Evolutionary conservation across 2,113 vertebrate genomes (phyloP).

Genomic region (Pipra filicauda): DNA sequence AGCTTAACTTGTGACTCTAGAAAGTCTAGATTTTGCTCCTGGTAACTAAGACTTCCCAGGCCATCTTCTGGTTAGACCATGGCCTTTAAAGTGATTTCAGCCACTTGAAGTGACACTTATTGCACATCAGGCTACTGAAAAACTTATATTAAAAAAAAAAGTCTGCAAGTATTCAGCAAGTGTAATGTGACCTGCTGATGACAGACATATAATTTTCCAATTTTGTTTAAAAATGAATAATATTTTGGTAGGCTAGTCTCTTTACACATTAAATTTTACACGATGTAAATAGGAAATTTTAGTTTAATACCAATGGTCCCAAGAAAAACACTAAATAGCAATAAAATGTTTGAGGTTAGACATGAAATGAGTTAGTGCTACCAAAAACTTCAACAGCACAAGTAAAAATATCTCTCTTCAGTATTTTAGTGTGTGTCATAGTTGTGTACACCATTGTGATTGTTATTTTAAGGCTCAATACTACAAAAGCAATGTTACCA

Average conservation of each 20-base stretch:
- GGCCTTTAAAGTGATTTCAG: not conserved
- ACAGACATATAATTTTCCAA: constrained; percentile 40
- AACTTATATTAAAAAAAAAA: not conserved
- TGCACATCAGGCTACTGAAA: not conserved
- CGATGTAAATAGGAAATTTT: constrained; percentile 59
- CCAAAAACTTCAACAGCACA: constrained; percentile 24
- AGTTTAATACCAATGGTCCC: constrained; percentile 52
- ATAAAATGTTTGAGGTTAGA: constrained; percentile 60
- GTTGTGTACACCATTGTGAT: not conserved
- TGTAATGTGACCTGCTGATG: not conserved
- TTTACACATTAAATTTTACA: constrained; percentile 58
- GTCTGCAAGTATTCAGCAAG: constrained; percentile 8
- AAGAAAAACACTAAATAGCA: constrained; percentile 65
- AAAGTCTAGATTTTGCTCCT: not conserved
- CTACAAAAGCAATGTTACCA: constrained; percentile 30
- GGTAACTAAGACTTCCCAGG: not conserved
- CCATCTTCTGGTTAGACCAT: not conserved
- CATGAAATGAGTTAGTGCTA: constrained; percentile 34
- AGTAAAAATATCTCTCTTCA: constrained; percentile 47
- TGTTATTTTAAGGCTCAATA: constrained; percentile 43
- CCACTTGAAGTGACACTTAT: not conserved
- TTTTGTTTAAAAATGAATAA: constrained; percentile 53
- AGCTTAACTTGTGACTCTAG: not conserved
- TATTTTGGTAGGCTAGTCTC: constrained; percentile 57
- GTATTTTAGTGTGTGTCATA: constrained; percentile 24